Percentiles rank a stretch among this genome's conserved stretches.
Evolutionary conservation across 2,797 vertebrate species (phyloP).

Genomic region (Loris lydekkerianus): DNA sequence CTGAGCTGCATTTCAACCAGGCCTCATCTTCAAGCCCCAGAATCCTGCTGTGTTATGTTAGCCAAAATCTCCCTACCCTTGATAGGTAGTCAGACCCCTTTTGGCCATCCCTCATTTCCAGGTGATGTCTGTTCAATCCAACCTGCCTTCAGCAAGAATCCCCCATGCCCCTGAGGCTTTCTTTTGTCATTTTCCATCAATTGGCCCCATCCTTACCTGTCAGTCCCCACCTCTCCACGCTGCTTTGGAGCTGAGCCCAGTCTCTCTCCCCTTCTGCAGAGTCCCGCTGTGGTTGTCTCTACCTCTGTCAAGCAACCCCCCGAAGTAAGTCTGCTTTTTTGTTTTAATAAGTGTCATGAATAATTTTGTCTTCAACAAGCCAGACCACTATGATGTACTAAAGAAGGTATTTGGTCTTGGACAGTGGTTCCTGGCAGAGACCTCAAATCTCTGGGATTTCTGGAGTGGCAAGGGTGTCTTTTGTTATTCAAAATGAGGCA

Average conservation of each 20-base stretch:
- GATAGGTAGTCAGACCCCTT: no score
- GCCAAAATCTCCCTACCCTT: not conserved
- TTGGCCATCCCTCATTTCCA: not conserved
- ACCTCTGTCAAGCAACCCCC: not conserved
- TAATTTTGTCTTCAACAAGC: not conserved
- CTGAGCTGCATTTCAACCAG: not conserved
- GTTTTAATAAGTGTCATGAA: not conserved
- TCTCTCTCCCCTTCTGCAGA: not conserved
- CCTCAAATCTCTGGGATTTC: constrained; percentile 2
- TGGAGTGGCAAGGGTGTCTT: not conserved
- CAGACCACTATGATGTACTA: not conserved
- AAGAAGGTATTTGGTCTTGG: not conserved
- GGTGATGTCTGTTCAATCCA: not conserved
- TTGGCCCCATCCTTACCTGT: no score
- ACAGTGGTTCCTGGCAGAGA: not conserved
- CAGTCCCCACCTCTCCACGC: not conserved
- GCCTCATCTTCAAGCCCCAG: not conserved
- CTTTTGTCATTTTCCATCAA: not conserved
- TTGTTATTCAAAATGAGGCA: not conserved
- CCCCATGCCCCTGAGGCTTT: not conserved
- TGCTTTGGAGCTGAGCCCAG: not conserved
- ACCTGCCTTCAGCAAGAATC: not conserved
- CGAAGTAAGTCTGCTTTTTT: not conserved
- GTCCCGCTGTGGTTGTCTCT: not conserved
- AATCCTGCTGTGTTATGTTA: not conserved